phyloP scores from a whole-genome alignment of 2,888 invertebrate genomes.

The Pollenia griseotomentosa region DNA sequence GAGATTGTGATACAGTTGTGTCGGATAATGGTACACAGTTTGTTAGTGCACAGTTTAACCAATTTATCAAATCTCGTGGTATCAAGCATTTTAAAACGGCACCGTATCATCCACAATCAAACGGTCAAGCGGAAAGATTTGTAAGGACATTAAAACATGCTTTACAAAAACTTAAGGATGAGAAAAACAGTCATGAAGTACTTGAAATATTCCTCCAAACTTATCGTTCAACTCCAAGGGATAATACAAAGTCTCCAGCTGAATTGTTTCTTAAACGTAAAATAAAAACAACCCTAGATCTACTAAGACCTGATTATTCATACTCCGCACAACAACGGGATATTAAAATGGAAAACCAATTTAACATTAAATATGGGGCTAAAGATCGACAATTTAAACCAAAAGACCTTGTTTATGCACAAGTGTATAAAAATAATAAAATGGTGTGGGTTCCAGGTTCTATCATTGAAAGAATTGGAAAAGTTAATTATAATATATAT shows the following conservation, averaged over 20 bases:
- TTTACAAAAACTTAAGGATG: conserved; percentile 23
- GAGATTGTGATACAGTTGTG: conserved; percentile 15
- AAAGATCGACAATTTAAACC: conserved; percentile 29
- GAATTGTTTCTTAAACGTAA: too few species aligned
- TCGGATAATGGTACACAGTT: conserved; percentile 38
- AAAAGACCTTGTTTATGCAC: conserved; percentile 36
- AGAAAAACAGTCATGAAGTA: background rate
- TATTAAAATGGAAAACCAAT: background rate
- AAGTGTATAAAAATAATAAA: conserved; percentile 22
- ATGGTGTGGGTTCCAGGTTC: conserved; percentile 17
- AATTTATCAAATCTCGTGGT: conserved; percentile 15
- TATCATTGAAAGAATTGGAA: conserved; percentile 11
- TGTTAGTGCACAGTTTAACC: conserved; percentile 10
- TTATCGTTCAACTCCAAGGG: conserved; percentile 21
- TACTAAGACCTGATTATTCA: too few species aligned
- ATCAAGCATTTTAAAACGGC: background rate
- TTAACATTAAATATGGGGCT: conserved; percentile 32
- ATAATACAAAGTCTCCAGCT: conserved; percentile 14
- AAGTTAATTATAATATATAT: conserved; percentile 2
- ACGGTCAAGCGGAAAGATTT: background rate
- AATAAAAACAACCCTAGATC: too few species aligned
- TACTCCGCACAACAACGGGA: too few species aligned
- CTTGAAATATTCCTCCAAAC: conserved; percentile 5
- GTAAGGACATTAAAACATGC: conserved; percentile 4
- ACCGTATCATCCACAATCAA: conserved; percentile 11